Conservation (phyloP, 2,888 invertebrate species). For the Amitus sp. region DNA sequence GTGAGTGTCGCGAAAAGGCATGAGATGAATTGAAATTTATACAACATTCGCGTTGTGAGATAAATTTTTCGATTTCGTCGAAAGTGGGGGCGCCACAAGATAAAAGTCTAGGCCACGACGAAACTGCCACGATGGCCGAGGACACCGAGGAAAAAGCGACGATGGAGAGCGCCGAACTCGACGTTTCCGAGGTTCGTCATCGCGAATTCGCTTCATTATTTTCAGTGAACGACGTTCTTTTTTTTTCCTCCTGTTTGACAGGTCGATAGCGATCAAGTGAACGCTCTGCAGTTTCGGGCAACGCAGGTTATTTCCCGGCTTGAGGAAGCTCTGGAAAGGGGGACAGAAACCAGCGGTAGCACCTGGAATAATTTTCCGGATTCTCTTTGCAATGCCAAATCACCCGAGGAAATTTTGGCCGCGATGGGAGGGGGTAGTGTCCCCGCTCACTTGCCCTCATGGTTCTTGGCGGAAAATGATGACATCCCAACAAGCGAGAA, state of each 20-base stretch:
- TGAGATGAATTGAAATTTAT: too few relatives aligned
- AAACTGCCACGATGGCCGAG: slow-evolving; percentile 64
- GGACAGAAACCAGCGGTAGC: slow-evolving; percentile 63
- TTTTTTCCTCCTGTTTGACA: slow-evolving; percentile 58
- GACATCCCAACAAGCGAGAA: too few relatives aligned
- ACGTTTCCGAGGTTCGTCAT: slow-evolving; percentile 56
- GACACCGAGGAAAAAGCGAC: slow-evolving; percentile 56
- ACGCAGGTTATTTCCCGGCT: slow-evolving; percentile 78
- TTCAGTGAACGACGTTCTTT: neutral
- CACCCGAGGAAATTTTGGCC: slow-evolving; percentile 66
- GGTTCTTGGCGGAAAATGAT: too few relatives aligned
- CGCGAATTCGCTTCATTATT: slow-evolving; percentile 11
- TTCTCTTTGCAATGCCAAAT: slow-evolving; percentile 70
- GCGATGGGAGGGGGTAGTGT: slow-evolving; percentile 62
- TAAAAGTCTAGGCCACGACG: too few relatives aligned
- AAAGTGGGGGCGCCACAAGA: too few relatives aligned
- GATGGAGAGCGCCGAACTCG: slow-evolving; percentile 58
- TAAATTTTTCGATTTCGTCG: too few relatives aligned
- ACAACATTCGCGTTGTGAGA: too few relatives aligned
- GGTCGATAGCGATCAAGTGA: slow-evolving; percentile 59
- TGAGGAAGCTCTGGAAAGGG: slow-evolving; percentile 72
- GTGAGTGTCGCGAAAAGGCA: too few relatives aligned
- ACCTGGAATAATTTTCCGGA: slow-evolving; percentile 68
- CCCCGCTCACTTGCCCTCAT: neutral
- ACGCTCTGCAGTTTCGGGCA: slow-evolving; percentile 74